A percentile compares a stretch with the other conserved stretches of the same genome.
Conservation (phyloP, 1,140 invertebrate genomes). For the Atta colombica region DNA sequence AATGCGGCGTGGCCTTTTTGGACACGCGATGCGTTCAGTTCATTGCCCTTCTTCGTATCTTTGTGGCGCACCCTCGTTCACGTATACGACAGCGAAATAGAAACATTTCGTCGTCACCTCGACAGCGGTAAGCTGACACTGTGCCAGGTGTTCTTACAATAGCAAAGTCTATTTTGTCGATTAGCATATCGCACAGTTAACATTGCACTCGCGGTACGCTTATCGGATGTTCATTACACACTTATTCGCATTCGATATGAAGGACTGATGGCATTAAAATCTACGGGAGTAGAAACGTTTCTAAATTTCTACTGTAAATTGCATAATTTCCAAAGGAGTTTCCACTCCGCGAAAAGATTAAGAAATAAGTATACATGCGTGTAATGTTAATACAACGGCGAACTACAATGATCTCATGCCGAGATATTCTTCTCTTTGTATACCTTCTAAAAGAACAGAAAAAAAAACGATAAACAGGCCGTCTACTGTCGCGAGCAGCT, state of each 20-base stretch:
- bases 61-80: conserved; percentile 59
- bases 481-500: conserved; percentile 38
- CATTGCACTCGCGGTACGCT: conserved; percentile 23
- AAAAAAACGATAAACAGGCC: conserved; percentile 37
- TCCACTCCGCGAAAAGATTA: not conserved
- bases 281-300: not conserved
- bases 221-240: conserved; percentile 36
- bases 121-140: conserved; percentile 72
- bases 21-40: conserved; percentile 60
- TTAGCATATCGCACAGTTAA: conserved; percentile 62
- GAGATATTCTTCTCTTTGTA: conserved; percentile 27
- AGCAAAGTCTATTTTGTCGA: conserved; percentile 58
- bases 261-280: not conserved
- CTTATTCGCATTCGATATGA: conserved; percentile 17
- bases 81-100: conserved; percentile 62
- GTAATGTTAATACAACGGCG: not conserved
- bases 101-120: conserved; percentile 76
- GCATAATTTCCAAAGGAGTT: not conserved
- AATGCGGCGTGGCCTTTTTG: conserved; percentile 22
- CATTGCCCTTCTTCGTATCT: conserved; percentile 37
- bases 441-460: too few relatives aligned
- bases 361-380: not conserved
- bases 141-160: conserved; percentile 76
- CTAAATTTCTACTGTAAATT: not conserved
- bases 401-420: conserved; percentile 30